phyloP scores from a whole-genome alignment of 2,888 invertebrate species.

The Dolichomitus sp. region DNA sequence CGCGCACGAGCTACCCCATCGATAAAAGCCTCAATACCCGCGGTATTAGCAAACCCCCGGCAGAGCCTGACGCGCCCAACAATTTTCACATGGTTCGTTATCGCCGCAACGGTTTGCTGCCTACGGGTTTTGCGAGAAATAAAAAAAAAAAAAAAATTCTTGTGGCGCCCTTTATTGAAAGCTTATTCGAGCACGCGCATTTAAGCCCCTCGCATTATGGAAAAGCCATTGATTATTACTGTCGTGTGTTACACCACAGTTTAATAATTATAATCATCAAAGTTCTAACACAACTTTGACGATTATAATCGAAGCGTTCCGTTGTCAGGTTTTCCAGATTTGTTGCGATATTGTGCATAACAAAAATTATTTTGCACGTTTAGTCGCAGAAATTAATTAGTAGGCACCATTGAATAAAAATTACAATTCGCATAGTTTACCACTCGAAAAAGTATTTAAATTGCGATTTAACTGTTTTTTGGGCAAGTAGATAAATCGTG shows the following conservation, averaged over 20 bases:
- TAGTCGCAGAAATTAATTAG: not conserved
- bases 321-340: not conserved
- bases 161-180: constrained; percentile 50
- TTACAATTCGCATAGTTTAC: too few species aligned
- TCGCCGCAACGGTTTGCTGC: constrained; percentile 34
- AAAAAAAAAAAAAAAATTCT: constrained; percentile 2
- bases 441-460: too few species aligned
- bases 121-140: constrained; percentile 26
- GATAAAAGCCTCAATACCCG: constrained; percentile 25
- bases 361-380: not conserved
- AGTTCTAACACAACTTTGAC: constrained; percentile 16
- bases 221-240: constrained; percentile 53
- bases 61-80: constrained; percentile 38
- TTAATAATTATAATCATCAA: too few species aligned
- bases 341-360: not conserved
- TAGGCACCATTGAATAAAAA: too few species aligned
- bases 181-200: constrained; percentile 53
- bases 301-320: constrained; percentile 1
- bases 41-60: constrained; percentile 8
- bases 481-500: too few species aligned
- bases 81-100: constrained; percentile 64
- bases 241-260: too few species aligned
- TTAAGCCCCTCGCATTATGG: constrained; percentile 40
- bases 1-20: constrained; percentile 20
- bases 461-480: too few species aligned